Conservation (phyloP, 1,140 invertebrate genomes). For the Drosophila prosaltans region DNA sequence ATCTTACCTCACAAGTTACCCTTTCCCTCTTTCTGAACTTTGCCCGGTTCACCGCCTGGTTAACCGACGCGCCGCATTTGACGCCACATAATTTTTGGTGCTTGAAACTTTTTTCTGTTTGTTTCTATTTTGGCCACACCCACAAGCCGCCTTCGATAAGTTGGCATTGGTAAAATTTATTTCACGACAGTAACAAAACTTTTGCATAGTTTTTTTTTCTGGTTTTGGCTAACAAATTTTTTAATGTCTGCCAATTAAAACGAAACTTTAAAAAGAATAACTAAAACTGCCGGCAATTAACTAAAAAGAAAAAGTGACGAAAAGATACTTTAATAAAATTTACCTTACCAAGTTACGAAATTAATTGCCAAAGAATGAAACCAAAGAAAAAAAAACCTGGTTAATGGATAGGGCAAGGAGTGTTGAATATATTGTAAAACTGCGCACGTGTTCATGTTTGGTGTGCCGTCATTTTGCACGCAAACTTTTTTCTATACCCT, state of each 20-base stretch:
- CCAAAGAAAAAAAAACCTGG: not conserved
- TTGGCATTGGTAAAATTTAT: slow-evolving; percentile 72
- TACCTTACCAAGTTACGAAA: slow-evolving; percentile 32
- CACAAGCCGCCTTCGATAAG: slow-evolving; percentile 1
- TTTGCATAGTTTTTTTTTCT: slow-evolving; percentile 61
- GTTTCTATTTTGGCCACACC: slow-evolving; percentile 31
- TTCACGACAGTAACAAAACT: slow-evolving; percentile 77
- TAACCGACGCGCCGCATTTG: slow-evolving; percentile 71
- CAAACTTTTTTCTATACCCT: slow-evolving; percentile 52
- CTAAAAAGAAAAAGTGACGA: not conserved
- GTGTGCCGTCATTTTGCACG: slow-evolving; percentile 67
- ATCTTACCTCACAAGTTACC: slow-evolving; percentile 27
- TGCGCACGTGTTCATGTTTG: slow-evolving; percentile 23
- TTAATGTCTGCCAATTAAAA: slow-evolving; percentile 77
- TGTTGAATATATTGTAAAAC: slow-evolving; percentile 7
- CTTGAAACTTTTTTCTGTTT: slow-evolving; percentile 56
- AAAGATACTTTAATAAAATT: slow-evolving; percentile 34
- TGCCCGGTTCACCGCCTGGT: not conserved
- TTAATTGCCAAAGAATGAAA: slow-evolving; percentile 48
- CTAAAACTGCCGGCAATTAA: too few relatives aligned
- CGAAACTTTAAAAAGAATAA: slow-evolving; percentile 51
- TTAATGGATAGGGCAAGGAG: slow-evolving; percentile 37
- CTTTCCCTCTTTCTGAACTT: slow-evolving; percentile 23
- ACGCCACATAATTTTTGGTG: slow-evolving; percentile 75
- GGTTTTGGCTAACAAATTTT: slow-evolving; percentile 45